Evolutionary conservation across 1,140 invertebrate genomes (phyloP).

Genomic region (Thaumatotibia leucotreta): DNA sequence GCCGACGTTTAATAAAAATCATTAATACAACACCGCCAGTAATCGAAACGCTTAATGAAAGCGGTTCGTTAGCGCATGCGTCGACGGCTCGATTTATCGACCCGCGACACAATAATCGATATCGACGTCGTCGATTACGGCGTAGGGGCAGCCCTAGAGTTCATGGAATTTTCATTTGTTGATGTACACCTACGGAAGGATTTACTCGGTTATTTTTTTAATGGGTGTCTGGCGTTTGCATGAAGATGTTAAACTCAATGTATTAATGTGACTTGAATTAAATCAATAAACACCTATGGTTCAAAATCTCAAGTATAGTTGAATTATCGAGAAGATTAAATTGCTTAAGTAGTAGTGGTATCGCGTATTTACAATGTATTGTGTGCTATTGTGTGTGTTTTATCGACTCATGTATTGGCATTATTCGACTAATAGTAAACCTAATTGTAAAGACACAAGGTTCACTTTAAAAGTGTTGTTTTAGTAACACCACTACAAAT

Average conservation of each 20-base stretch:
- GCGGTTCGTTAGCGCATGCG: conserved; percentile 49
- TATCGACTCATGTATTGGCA: too few species aligned
- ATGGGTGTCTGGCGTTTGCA: neutral
- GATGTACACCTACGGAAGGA: neutral
- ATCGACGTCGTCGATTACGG: conserved; percentile 34
- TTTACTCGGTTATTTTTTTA: neutral
- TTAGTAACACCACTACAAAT: too few species aligned
- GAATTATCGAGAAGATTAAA: too few species aligned
- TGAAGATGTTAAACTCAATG: neutral
- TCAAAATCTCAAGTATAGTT: too few species aligned
- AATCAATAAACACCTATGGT: too few species aligned
- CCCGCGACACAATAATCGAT: conserved; percentile 48
- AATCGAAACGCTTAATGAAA: conserved; percentile 59
- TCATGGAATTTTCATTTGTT: neutral
- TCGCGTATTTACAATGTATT: too few species aligned
- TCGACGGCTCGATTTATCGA: conserved; percentile 52
- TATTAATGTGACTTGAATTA: neutral
- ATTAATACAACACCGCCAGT: conserved; percentile 50
- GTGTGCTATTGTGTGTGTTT: too few species aligned
- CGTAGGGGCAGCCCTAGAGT: conserved; percentile 40
- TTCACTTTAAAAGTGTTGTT: too few species aligned
- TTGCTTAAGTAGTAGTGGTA: too few species aligned
- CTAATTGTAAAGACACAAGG: too few species aligned
- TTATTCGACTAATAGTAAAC: too few species aligned
- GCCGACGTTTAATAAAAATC: conserved; percentile 47